Conservation (phyloP, 2,888 invertebrate species). For the Drosophila niveifrons region DNA sequence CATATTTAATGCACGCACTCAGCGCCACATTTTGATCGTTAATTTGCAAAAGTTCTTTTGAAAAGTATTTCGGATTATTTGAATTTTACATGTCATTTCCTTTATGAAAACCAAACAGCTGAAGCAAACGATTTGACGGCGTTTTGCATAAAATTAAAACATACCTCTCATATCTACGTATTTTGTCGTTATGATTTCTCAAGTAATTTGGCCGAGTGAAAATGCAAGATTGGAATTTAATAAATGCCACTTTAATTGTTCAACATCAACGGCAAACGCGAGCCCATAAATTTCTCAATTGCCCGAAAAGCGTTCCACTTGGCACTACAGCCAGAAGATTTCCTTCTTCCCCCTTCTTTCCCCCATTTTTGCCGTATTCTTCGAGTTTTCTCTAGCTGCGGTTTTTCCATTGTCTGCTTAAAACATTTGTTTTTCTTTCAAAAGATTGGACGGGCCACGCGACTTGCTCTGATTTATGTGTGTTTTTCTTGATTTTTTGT, state of each 20-base stretch:
- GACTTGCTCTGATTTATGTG: constrained; percentile 70
- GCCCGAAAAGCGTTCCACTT: constrained; percentile 49
- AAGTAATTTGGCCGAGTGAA: neutral
- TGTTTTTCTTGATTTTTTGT: constrained; percentile 59
- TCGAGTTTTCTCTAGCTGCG: neutral
- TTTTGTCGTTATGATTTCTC: neutral
- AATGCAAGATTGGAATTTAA: constrained; percentile 18
- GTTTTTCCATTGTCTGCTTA: constrained; percentile 23
- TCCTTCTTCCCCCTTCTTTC: constrained; percentile 18
- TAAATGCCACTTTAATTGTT: constrained; percentile 55
- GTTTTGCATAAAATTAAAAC: neutral
- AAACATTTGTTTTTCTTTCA: constrained; percentile 24
- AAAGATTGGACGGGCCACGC: constrained; percentile 61
- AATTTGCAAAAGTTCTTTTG: constrained; percentile 65
- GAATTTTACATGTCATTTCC: constrained; percentile 66
- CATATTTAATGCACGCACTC: constrained; percentile 61
- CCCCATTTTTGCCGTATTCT: neutral
- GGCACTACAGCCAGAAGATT: constrained; percentile 40
- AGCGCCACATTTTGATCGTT: constrained; percentile 66
- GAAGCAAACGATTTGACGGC: constrained; percentile 30
- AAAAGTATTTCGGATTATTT: constrained; percentile 56
- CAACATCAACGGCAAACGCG: constrained; percentile 27
- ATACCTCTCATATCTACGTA: neutral
- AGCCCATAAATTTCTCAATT: constrained; percentile 61
- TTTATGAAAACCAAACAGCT: constrained; percentile 58